These are phyloP conservation scores for Choloepus hoffmanni DNA, from an alignment of 2,113 vertebrate genomes.

Conservation along the genomic window DNA sequence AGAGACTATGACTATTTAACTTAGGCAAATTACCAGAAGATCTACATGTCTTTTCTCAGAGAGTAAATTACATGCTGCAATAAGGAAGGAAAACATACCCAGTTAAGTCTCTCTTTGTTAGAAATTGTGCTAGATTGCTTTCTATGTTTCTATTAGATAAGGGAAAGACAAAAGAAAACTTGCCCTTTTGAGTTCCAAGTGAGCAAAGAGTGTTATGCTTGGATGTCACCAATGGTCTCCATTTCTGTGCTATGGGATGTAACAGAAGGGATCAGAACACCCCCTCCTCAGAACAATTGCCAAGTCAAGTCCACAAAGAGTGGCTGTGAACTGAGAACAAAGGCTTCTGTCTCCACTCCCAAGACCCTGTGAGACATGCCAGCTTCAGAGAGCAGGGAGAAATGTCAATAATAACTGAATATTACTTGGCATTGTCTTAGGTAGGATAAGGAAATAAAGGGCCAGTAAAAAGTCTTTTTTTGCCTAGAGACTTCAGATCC, in stretches of 20 bases:
- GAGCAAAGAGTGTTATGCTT: background rate
- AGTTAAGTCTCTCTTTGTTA: background rate
- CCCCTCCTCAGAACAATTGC: background rate
- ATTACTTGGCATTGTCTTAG: background rate
- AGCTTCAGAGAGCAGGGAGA: background rate
- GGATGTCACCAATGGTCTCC: background rate
- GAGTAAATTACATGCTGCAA: background rate
- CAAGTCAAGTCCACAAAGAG: background rate
- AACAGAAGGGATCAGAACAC: background rate
- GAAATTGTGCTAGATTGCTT: background rate
- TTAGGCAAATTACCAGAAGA: slow-evolving; percentile 11
- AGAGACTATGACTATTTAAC: background rate
- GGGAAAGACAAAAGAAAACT: background rate
- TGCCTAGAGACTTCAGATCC: background rate
- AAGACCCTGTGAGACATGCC: background rate
- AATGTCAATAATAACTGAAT: background rate
- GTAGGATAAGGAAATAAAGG: background rate
- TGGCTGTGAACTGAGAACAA: background rate
- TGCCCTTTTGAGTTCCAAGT: background rate
- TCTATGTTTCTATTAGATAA: slow-evolving; percentile 27
- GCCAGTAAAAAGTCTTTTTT: background rate
- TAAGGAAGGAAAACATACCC: background rate
- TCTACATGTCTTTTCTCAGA: background rate
- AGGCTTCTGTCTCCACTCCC: background rate
- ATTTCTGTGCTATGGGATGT: background rate